Base-by-base conservation (phyloP, 2,888 invertebrate genomes). In the Ochlodes sylvanus region DNA sequence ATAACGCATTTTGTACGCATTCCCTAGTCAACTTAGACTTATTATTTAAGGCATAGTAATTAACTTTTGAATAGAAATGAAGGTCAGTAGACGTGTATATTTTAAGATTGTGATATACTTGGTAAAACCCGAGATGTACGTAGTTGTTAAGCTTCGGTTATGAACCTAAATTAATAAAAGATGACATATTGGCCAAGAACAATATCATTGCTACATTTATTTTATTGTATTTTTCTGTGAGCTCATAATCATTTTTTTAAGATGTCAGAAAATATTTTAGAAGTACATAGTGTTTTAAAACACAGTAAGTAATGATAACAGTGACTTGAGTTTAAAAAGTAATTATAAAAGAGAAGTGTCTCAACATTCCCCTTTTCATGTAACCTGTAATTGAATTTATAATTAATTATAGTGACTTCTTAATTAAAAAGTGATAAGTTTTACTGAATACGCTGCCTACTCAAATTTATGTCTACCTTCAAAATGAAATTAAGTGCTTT, bases 71-170 rank as follows among this genome's bases (percentile, higher is more conserved):
- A 52, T 68, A 67, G 9, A 72, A 72, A 76, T 75, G 71, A 74
- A 76, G 70, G 73, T 76, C 75, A 74, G 63, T 44, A 52, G 21
- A 52, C 7, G 32, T 55, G 34, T 60, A 63, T 64, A 47, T 67
- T 70, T 60, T 67, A 64, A 71, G 52, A 78, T 78, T 85, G 85
- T 85, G 85, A 85, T 85, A 85, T 79, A 76, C 77, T 77, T 81
- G 79, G 80, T 76, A 72, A 74, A 72, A 64, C 71, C 76, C 79
- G 77, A 27, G 52, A 7, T 17, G 74, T 76, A 72, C 60, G 65
- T 85, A 85, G 80, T 74, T 75, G 50, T 54, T 83, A 80, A 81
- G 77, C 71, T 70, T 78, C 76, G 86, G 86, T 86, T 86, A 69
- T 72, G 77, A 86, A 85, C 84, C 85, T 69, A 76, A 74, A 73